A percentile compares a stretch with the other conserved stretches of the same genome.
phyloP scores from a whole-genome alignment of 2,797 vertebrate species.

The Falco cherrug region DNA sequence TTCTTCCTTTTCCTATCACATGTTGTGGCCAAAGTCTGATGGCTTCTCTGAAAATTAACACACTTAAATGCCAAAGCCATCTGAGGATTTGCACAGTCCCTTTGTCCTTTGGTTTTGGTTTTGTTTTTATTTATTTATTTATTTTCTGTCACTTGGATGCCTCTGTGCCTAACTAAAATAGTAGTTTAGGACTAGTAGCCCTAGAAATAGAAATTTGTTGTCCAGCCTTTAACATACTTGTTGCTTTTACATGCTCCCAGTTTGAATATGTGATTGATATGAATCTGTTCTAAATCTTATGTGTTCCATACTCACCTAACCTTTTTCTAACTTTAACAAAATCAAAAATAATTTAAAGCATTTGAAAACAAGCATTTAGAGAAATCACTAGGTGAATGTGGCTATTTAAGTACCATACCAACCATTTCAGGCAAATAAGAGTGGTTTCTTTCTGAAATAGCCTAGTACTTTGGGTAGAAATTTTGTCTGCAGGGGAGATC shows the following conservation, averaged over 20 bases:
- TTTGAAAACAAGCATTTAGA: constrained; percentile 34
- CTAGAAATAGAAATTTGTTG: not conserved
- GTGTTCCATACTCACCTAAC: not conserved
- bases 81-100: not conserved
- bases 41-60: constrained; percentile 6
- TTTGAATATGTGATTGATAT: not conserved
- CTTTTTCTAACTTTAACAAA: constrained; percentile 15
- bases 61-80: constrained; percentile 1
- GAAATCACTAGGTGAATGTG: constrained; percentile 19
- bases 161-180: not conserved
- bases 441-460: constrained; percentile 32
- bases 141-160: not conserved
- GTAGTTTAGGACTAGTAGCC: not conserved
- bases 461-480: not conserved
- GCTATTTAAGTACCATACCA: constrained; percentile 5
- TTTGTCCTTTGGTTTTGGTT: not conserved
- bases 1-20: not conserved
- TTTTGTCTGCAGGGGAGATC: constrained; percentile 28
- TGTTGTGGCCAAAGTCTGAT: not conserved
- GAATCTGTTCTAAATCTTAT: not conserved
- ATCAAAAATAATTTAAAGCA: not conserved
- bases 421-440: constrained; percentile 33
- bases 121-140: not conserved
- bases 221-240: not conserved
- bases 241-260: not conserved